phyloP scores from a whole-genome alignment of 2,113 vertebrate species.

The Hyla sarda region DNA sequence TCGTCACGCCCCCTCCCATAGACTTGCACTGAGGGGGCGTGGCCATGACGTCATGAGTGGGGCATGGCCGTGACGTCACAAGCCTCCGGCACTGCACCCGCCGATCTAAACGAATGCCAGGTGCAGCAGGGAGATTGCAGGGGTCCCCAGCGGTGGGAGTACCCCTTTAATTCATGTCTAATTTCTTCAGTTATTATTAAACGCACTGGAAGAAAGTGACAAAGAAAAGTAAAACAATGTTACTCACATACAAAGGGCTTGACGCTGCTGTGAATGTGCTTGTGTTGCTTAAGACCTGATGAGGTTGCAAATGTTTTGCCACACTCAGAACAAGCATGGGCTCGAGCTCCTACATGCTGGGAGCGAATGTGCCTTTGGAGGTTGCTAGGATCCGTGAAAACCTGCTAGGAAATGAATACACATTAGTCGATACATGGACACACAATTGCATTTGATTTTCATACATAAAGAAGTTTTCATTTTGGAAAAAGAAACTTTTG shows the following conservation, averaged over 20 bases:
- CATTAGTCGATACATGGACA: conserved; percentile 78
- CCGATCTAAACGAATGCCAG: too few species aligned
- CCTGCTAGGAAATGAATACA: conserved; percentile 97
- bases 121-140: too few species aligned
- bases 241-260: conserved; percentile 99
- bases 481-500: too few species aligned
- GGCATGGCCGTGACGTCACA: too few species aligned
- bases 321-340: conserved; percentile 97
- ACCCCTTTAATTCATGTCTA: conserved; percentile 20
- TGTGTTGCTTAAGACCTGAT: conserved; percentile 99
- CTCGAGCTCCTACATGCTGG: conserved; percentile 96
- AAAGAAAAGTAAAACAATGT: conserved; percentile 52
- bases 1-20: too few species aligned
- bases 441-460: not conserved
- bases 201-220: conserved; percentile 46
- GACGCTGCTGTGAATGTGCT: conserved; percentile 99
- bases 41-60: too few species aligned
- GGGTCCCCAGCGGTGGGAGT: too few species aligned
- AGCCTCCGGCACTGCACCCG: too few species aligned
- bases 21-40: too few species aligned
- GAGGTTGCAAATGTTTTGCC: conserved; percentile 99
- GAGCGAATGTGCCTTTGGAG: conserved; percentile 99
- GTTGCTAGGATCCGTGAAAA: conserved; percentile 99
- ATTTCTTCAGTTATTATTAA: conserved; percentile 8
- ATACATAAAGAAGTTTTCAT: not conserved